Base-by-base conservation (phyloP, 2,888 invertebrate species). In the Orthosia gothica region DNA sequence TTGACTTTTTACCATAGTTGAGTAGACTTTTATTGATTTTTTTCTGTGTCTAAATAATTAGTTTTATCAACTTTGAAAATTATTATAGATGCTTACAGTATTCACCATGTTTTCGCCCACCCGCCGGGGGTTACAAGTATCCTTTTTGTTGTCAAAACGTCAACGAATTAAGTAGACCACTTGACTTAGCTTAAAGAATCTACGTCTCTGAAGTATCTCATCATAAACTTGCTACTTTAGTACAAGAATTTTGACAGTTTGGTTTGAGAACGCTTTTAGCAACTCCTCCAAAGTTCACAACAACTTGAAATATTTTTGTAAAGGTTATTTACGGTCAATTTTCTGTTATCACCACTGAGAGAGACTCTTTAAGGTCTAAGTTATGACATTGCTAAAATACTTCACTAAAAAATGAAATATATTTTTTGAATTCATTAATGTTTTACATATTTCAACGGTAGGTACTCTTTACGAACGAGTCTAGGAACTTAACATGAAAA, bases 221-320 rank as follows among this genome's bases (percentile, higher is more conserved):
- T 86, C 92, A 85, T 94, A 94, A 94, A 94, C 87, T 77, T 50
- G 87, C 89, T 89, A 91, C 89, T 93, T 94, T 94, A 94, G 93
- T 92, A 88, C 88, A 80, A 82, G 67, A 87, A 87, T 84, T 40
- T 74, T 90, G 93, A 90, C 92, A 92, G 76, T 79, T 82, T 73
- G 77, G 76, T 63, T 49, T 78, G 64, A 75, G 70, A 76, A 67
- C n/a, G 59, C 73, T 76, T 81, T 79, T 71, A 77, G 76, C 85
- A 76, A 74, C 26, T 59, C 57, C 67, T 74, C 76, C 20, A 52
- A 52, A 45, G 52, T 76, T 64, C 50, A 65, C 70, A 65, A 54
- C 66, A 71, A 77, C 82, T 87, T 74, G 32, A 77, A 58, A 85
- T 69, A 64, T 73, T 79, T n/a, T 85, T 72, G 58, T 68, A 0